Percentiles rank a stretch among this genome's conserved stretches.
Evolutionary conservation across 1,140 invertebrate species (phyloP).

Genomic region (Drosophila nannoptera): DNA sequence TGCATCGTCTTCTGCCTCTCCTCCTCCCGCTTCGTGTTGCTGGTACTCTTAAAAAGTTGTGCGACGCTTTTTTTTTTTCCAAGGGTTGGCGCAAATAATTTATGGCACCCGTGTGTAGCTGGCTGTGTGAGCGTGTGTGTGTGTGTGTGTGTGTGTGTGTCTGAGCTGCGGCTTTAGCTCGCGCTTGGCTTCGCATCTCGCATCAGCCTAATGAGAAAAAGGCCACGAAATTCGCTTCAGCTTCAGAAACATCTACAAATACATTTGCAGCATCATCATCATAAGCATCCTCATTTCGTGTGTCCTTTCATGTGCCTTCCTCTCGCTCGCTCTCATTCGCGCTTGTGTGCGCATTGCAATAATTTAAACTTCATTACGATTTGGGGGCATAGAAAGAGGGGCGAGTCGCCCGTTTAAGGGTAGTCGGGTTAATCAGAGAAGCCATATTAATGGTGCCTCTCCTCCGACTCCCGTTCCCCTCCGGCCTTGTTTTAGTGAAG

Average conservation of each 20-base stretch:
- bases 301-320: conserved; percentile 35
- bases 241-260: conserved; percentile 14
- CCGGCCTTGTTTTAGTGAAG: neutral
- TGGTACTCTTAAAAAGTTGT: conserved; percentile 44
- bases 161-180: conserved; percentile 15
- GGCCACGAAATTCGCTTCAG: conserved; percentile 58
- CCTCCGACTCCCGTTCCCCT: neutral
- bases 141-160: conserved; percentile 4
- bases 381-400: neutral
- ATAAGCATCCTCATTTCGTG: conserved; percentile 7
- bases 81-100: conserved; percentile 71
- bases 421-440: conserved; percentile 16
- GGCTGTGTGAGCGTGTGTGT: neutral
- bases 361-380: conserved; percentile 55
- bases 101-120: conserved; percentile 64
- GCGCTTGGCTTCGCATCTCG: conserved; percentile 38
- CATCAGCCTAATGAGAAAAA: conserved; percentile 72
- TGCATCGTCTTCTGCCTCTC: conserved; percentile 16
- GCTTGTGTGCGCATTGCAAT: conserved; percentile 61
- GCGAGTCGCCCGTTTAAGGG: conserved; percentile 33
- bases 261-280: conserved; percentile 12
- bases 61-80: conserved; percentile 56
- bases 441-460: neutral
- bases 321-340: conserved; percentile 52
- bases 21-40: conserved; percentile 1